Conservation (phyloP, 2,888 invertebrate genomes). For the Parthenolecanium corni region DNA sequence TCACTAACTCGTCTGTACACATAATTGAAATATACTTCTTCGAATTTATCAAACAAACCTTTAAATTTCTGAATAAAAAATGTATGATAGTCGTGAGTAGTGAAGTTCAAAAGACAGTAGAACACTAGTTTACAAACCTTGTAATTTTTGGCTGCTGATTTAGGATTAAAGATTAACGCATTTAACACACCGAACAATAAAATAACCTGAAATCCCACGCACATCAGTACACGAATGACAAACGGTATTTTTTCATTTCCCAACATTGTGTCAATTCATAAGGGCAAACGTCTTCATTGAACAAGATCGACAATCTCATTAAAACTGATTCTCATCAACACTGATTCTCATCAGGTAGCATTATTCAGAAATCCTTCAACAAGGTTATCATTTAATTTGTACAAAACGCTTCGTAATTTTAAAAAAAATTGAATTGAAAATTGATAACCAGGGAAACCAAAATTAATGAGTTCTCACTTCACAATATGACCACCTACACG, state of each 20-base stretch:
- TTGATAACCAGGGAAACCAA: too few species aligned
- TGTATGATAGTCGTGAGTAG: neutral
- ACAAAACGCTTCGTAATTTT: too few species aligned
- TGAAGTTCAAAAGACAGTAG: neutral
- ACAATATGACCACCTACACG: too few species aligned
- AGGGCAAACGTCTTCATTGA: too few species aligned
- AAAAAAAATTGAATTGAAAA: too few species aligned
- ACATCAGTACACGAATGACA: constrained; percentile 6
- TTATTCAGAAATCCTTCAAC: too few species aligned
- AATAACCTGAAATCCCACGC: constrained; percentile 15
- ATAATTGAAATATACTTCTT: constrained; percentile 81
- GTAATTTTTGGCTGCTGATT: neutral
- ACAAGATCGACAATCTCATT: too few species aligned
- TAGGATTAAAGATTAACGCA: constrained; percentile 17
- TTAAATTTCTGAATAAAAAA: constrained; percentile 58
- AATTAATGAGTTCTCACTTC: too few species aligned
- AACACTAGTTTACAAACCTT: neutral
- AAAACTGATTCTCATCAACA: too few species aligned
- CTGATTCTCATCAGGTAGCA: too few species aligned
- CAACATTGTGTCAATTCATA: neutral
- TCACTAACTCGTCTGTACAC: constrained; percentile 85
- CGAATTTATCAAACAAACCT: constrained; percentile 69
- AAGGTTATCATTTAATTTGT: too few species aligned
- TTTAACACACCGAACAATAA: constrained; percentile 15
- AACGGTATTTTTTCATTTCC: constrained; percentile 11